These are phyloP conservation scores for Nanorana parkeri DNA, from an alignment of 2,113 vertebrate species.

Conservation along the genomic window DNA sequence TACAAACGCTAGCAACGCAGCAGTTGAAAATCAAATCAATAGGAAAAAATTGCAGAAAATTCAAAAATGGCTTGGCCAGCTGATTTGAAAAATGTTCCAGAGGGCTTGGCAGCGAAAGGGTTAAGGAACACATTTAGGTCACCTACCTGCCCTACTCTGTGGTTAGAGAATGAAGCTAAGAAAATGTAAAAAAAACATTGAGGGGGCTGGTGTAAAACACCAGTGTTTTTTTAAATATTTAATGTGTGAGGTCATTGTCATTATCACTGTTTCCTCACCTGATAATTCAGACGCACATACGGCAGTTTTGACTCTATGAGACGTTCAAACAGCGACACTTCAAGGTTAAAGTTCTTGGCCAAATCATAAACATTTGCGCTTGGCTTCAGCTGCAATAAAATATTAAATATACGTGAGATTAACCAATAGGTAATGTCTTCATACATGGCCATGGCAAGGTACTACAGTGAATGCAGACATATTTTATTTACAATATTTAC, in stretches of 20 bases:
- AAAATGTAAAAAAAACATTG: too few relatives aligned
- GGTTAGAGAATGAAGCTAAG: too few relatives aligned
- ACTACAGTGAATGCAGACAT: too few relatives aligned
- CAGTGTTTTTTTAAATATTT: neutral
- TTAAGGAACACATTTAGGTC: too few relatives aligned
- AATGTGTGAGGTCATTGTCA: neutral
- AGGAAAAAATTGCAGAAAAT: too few relatives aligned
- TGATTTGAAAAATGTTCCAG: too few relatives aligned
- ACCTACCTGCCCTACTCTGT: too few relatives aligned
- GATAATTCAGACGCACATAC: constrained; percentile 88
- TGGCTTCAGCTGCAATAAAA: constrained; percentile 82
- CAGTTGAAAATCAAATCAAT: too few relatives aligned
- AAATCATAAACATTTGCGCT: constrained; percentile 92
- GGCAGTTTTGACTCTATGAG: constrained; percentile 86
- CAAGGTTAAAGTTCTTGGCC: constrained; percentile 90
- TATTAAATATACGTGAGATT: neutral
- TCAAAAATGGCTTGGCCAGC: too few relatives aligned
- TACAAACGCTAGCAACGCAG: too few relatives aligned
- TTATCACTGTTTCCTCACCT: constrained; percentile 76
- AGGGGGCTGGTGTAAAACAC: neutral
- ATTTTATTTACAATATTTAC: too few relatives aligned
- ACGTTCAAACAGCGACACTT: constrained; percentile 95
- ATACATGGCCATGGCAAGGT: neutral
- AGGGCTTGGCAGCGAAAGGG: too few relatives aligned
- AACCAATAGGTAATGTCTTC: neutral